Evolutionary conservation across 2,888 invertebrate genomes (phyloP), one percentile per base, ranked within the genome.

Genomic region (Hemicrepidius hirtus): DNA sequence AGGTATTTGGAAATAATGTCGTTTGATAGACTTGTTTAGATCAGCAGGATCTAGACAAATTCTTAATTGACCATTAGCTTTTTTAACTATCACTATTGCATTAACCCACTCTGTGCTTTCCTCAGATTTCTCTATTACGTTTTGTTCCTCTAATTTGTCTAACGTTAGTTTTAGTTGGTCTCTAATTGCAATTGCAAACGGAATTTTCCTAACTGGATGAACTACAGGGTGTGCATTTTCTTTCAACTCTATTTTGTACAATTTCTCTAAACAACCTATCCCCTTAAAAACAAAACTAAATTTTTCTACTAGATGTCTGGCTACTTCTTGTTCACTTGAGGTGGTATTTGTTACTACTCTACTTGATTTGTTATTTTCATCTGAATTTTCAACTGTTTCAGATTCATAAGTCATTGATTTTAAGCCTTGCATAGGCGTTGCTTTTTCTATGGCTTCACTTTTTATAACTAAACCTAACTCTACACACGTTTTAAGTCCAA

Each of bases 121-220:
- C 3, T 60, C 40, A 2, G 21, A 3, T 49, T 18, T 65, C 6
- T 16, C 21, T 49, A 65, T 65, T 3, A 50, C 50, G 18, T 60
- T 44, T 4, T 60, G 13, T 59, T 37, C 35, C 4, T 83, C 79
- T 12, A 76, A 76, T 59, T 75, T 12, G 13, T 70, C 64, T 69
- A 78, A 71, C 75, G 83, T 74, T 53, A 69, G 68, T 44, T 81
- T 76, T 21, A 85, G 64, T 75, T 84, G 81, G 6, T 60, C 28
- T 67, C 81, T n/a, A n/a, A n/a, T n/a, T n/a, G n/a, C 81, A n/a
- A 83, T 60, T 2, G 84, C 80, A 24, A 85, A 53, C 4, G 83
- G 79, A 12, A 84, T 79, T 21, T 82, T 72, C 55, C 83, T 66
- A 12, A 82, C 81, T n/a, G 80, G 69, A 28, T 79, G 75, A 28